phyloP scores from a whole-genome alignment of 2,888 invertebrate genomes.

The Cremastinae sp. region DNA sequence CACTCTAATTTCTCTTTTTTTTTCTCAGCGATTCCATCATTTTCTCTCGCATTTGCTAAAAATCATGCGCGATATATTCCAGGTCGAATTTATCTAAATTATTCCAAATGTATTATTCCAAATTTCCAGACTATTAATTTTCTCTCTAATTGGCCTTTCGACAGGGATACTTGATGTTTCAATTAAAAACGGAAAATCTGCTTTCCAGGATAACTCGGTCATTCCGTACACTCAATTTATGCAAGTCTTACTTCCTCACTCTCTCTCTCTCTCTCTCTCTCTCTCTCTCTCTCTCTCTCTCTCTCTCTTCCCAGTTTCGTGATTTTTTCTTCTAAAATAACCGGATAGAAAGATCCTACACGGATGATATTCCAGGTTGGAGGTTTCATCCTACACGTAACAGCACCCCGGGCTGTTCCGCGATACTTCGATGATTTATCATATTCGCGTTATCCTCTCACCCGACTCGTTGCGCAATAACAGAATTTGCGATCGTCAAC shows the following conservation, averaged over 20 bases:
- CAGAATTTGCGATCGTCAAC: constrained; percentile 8
- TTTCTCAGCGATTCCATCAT: too few species aligned
- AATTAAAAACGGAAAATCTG: constrained; percentile 18
- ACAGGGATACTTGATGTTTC: constrained; percentile 21
- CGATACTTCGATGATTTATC: constrained; percentile 51
- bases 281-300: constrained; percentile 28
- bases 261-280: constrained; percentile 22
- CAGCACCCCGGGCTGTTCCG: constrained; percentile 52
- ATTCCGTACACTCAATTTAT: constrained; percentile 40
- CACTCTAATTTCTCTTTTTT: not conserved
- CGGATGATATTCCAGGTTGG: constrained; percentile 42
- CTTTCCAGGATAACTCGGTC: constrained; percentile 28
- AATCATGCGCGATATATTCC: too few species aligned
- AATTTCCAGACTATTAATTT: too few species aligned
- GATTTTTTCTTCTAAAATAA: not conserved
- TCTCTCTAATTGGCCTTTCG: too few species aligned
- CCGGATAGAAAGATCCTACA: constrained; percentile 39
- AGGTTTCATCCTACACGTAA: constrained; percentile 55
- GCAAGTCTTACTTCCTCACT: constrained; percentile 46
- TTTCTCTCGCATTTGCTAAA: too few species aligned
- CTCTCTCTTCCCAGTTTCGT: not conserved
- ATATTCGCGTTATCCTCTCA: constrained; percentile 9
- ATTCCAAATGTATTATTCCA: too few species aligned
- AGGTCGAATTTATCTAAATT: too few species aligned
- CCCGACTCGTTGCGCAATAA: constrained; percentile 5